A percentile compares a stretch with the other conserved stretches of the same genome.
These are phyloP conservation scores for Gallirallus australis DNA, from an alignment of 2,797 vertebrate species.

Conservation along the genomic window DNA sequence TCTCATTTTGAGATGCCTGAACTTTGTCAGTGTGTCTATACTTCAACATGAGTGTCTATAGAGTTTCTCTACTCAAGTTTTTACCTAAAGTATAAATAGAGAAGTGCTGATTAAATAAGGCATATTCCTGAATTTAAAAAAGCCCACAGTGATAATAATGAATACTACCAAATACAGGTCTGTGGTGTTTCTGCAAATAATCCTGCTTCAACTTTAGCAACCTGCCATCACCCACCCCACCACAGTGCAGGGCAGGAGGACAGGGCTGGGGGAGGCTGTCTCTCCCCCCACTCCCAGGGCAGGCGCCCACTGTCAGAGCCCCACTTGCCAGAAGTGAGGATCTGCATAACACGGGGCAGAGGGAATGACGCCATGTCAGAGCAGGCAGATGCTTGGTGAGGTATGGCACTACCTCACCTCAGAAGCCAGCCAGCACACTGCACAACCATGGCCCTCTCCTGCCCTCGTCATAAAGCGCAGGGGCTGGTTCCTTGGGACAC, in stretches of 20 bases:
- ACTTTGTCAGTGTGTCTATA: neutral
- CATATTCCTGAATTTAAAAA: neutral
- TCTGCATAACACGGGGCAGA: accelerated
- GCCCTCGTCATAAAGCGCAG: accelerated
- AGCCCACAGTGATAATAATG: too few relatives aligned
- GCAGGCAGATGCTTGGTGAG: neutral
- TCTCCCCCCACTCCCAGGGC: too few relatives aligned
- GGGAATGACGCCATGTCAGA: accelerated
- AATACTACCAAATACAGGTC: neutral
- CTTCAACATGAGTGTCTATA: neutral
- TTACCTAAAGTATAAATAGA: neutral
- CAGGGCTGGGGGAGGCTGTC: neutral
- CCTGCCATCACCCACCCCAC: accelerated
- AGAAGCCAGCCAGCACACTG: neutral
- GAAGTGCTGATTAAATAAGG: neutral
- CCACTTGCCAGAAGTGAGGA: neutral
- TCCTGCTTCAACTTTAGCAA: neutral
- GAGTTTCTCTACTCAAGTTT: neutral
- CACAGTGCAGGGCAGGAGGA: neutral
- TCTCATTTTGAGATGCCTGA: neutral
- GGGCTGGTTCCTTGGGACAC: neutral
- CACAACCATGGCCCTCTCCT: neutral
- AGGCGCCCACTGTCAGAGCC: accelerated
- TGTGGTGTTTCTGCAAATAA: neutral
- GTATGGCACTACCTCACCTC: accelerated